Evolutionary conservation across 2,113 vertebrate genomes (phyloP).

Genomic region (Indicator indicator): DNA sequence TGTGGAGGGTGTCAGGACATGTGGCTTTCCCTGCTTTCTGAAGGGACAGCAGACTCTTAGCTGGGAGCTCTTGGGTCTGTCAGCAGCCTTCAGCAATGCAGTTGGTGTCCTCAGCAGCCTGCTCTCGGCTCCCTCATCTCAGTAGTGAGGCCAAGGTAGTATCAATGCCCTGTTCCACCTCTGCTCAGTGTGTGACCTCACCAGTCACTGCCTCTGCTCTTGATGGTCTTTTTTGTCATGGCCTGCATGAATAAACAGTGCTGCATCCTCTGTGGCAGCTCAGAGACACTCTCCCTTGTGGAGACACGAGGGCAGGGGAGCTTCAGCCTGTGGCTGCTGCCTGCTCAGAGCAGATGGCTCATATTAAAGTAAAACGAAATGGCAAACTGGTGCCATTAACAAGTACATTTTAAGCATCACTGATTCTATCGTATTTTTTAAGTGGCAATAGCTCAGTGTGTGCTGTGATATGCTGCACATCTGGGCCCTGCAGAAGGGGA

Average conservation of each 20-base stretch:
- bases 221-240: not conserved
- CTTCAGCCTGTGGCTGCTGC: not conserved
- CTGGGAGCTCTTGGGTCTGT: not conserved
- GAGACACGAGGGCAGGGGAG: not conserved
- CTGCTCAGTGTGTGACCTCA: not conserved
- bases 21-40: not conserved
- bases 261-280: not conserved
- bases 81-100: not conserved
- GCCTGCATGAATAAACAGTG: not conserved
- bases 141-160: not conserved
- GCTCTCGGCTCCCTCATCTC: not conserved
- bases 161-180: not conserved
- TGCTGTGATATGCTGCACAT: not conserved
- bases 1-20: fast-evolving
- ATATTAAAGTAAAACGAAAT: conserved; percentile 53
- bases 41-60: fast-evolving
- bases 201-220: not conserved
- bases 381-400: conserved; percentile 44
- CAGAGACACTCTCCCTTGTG: not conserved
- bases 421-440: conserved; percentile 39
- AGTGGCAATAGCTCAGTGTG: not conserved
- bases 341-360: conserved; percentile 56
- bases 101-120: not conserved
- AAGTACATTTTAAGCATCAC: conserved; percentile 53
- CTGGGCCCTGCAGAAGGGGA: not conserved